Conservation (phyloP, 2,113 vertebrate species). For the Pholis gunnellus region DNA sequence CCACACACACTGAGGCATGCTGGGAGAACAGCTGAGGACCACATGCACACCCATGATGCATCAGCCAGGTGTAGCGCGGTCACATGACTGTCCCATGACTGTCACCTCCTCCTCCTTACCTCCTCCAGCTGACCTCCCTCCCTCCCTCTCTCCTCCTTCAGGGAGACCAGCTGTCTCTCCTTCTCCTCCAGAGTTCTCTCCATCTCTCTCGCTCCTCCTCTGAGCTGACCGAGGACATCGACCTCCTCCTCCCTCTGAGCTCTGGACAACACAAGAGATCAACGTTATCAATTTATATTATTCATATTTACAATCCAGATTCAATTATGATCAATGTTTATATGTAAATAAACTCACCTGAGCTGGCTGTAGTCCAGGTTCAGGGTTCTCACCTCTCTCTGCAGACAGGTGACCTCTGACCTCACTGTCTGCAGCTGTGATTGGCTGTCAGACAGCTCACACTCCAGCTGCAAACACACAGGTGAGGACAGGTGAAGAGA, state of each 20-base stretch:
- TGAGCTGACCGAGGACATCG: slow-evolving; percentile 8
- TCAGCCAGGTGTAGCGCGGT: not conserved
- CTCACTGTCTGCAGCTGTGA: slow-evolving; percentile 45
- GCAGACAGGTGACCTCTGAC: slow-evolving; percentile 65
- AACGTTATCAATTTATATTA: not conserved
- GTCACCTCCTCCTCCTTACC: slow-evolving; percentile 73
- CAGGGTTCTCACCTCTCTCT: slow-evolving; percentile 42
- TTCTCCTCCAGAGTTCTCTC: slow-evolving; percentile 70
- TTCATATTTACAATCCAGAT: too few species aligned
- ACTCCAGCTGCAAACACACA: slow-evolving; percentile 60
- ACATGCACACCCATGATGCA: not conserved
- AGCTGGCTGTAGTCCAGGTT: slow-evolving; percentile 37
- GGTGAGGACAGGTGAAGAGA: not conserved
- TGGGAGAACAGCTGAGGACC: slow-evolving; percentile 76
- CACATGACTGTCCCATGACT: not conserved
- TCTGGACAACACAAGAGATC: slow-evolving; percentile 27
- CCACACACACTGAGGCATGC: slow-evolving; percentile 54
- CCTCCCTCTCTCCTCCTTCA: slow-evolving; percentile 61
- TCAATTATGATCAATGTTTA: too few species aligned
- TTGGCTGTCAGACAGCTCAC: slow-evolving; percentile 58
- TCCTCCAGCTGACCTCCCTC: slow-evolving; percentile 75
- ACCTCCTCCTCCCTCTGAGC: slow-evolving; percentile 24
- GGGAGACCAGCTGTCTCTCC: slow-evolving; percentile 30
- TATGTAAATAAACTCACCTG: slow-evolving; percentile 40
- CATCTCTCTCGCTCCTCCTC: slow-evolving; percentile 54